Evolutionary conservation across 2,888 invertebrate genomes (phyloP), one percentile per base, ranked within the genome.

Genomic region (Tortricodes alternella): DNA sequence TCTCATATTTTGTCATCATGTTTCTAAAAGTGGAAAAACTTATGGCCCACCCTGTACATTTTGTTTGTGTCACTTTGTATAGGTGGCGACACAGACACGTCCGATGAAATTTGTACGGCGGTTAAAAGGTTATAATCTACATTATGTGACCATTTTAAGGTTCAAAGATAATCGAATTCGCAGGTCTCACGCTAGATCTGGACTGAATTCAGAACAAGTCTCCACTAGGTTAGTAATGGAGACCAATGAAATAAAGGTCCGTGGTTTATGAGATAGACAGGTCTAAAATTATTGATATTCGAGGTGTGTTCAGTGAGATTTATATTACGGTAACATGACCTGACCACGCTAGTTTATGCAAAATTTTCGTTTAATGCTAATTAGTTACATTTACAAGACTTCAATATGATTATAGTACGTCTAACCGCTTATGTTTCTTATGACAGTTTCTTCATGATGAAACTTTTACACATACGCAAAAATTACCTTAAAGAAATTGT

Each of bases 181-280:
- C 56, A 56, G 56, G 56, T 56, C 56, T 56, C 44, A 56, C 56
- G 49, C 56, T 56, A 56, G 56, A 56, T 56, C 50, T 50, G 56
- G 56, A 38, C 44, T 56, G 56, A 56, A 50, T 49, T 44, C 56
- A 37, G 56, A 56, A 50, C 19, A 44, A 43, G 49, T 32, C 56
- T 43, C 56, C 32, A 21, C 56, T 56, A 50, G 56, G 56, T 56
- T 56, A 56, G 56, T 56, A 56, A 56, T 44, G 49, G 56, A 50
- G 56, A 44, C 49, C 56, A 44, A 50, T 29, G 44, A 56, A 56
- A 56, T 56, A 23, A 32, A 38, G 44, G 50, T 56, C 56, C 44
- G 32, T 50, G 50, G 50, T 43, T 19, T 21, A 21, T 29, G 8
- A 11, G 41, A 44, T 24, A 44, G 38, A 29, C 21, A 32, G 50